Evolutionary conservation across 2,888 invertebrate species (phyloP).

Genomic region (Ochropacha duplaris): DNA sequence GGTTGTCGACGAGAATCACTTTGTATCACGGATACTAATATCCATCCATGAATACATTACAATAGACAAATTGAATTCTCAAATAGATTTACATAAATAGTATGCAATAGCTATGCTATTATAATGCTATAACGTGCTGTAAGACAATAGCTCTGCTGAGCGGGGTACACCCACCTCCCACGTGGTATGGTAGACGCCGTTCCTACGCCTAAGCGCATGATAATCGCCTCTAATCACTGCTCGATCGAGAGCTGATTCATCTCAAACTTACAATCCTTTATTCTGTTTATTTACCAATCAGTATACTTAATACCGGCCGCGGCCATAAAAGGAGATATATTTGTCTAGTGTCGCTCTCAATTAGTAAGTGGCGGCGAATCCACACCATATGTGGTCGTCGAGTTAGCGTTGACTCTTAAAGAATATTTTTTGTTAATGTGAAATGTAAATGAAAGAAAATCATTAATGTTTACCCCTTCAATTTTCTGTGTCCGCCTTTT

Average conservation of each 20-base stretch:
- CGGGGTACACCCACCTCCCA: constrained; percentile 75
- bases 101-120: constrained; percentile 75
- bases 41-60: constrained; percentile 68
- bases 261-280: constrained; percentile 63
- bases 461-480: constrained; percentile 72
- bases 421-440: constrained; percentile 66
- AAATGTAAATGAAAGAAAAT: constrained; percentile 73
- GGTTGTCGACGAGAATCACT: constrained; percentile 56
- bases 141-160: constrained; percentile 76
- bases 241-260: constrained; percentile 79
- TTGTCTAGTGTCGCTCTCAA: constrained; percentile 78
- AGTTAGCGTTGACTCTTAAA: constrained; percentile 63
- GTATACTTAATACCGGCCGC: constrained; percentile 66
- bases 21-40: constrained; percentile 59
- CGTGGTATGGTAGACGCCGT: constrained; percentile 55
- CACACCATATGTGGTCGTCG: constrained; percentile 73
- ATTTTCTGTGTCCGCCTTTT: constrained; percentile 58
- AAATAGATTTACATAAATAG: constrained; percentile 77
- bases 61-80: constrained; percentile 79
- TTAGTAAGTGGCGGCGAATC: constrained; percentile 75
- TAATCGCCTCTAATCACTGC: constrained; percentile 78
- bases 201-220: constrained; percentile 60
- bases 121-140: constrained; percentile 75
- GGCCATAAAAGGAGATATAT: constrained; percentile 79
- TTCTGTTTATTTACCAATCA: constrained; percentile 79